These are phyloP conservation scores for Atrina japonica DNA, from an alignment of 2,888 invertebrate genomes.

Conservation along the genomic window DNA sequence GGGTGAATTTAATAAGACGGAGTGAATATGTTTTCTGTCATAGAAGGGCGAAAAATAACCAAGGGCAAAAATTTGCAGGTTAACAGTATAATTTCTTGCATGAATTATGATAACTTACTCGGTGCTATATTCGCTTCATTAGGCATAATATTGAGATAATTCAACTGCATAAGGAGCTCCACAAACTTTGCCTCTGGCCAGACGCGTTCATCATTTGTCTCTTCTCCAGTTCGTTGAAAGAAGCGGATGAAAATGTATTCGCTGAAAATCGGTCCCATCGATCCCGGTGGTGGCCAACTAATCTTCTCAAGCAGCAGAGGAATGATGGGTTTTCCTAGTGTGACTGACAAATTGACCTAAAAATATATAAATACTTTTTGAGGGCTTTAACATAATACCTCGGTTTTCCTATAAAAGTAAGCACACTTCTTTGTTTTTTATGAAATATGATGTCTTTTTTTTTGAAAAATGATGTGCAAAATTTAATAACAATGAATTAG, in stretches of 20 bases:
- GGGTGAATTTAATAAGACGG: too few relatives aligned
- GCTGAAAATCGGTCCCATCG: constrained; percentile 79
- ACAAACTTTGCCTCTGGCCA: constrained; percentile 76
- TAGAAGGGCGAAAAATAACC: too few relatives aligned
- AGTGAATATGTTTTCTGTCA: too few relatives aligned
- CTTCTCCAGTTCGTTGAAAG: constrained; percentile 65
- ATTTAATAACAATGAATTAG: too few relatives aligned
- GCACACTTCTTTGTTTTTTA: constrained; percentile 78
- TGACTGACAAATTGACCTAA: constrained; percentile 76
- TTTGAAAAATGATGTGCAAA: too few relatives aligned
- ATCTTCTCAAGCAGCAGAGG: constrained; percentile 77
- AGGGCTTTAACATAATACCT: too few relatives aligned
- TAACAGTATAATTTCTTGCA: too few relatives aligned
- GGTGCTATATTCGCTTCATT: constrained; percentile 57
- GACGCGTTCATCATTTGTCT: constrained; percentile 66
- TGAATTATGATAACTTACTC: too few relatives aligned
- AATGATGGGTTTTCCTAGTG: constrained; percentile 75
- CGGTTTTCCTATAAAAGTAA: neutral
- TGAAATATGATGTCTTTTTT: too few relatives aligned
- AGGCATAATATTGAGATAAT: constrained; percentile 65
- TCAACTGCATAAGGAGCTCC: constrained; percentile 77
- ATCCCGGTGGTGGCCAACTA: constrained; percentile 78
- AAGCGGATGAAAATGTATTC: constrained; percentile 77
- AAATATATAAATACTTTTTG: too few relatives aligned
- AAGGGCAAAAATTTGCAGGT: too few relatives aligned